Conservation (phyloP, 1,140 invertebrate genomes). For the Penaeus vannamei region DNA sequence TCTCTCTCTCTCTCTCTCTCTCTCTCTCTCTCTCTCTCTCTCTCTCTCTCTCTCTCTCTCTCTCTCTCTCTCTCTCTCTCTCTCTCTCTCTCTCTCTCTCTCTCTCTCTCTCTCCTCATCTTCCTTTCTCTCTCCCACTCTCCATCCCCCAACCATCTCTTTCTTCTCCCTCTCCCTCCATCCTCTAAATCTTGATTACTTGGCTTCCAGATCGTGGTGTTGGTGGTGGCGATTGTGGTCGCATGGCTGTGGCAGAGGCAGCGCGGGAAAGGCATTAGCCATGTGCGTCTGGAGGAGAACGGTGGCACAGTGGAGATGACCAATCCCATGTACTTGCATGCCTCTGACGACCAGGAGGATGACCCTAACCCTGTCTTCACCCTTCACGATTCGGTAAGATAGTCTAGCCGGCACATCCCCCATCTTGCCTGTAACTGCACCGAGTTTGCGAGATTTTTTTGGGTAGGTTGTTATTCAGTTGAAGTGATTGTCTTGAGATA, state of each 20-base stretch:
- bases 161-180: background rate
- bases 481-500: no score
- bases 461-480: no score
- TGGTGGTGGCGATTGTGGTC: slow-evolving; percentile 49
- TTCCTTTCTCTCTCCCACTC: no score
- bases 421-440: slow-evolving; percentile 31
- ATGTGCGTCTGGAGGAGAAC: slow-evolving; percentile 66
- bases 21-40: no score
- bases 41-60: no score
- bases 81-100: no score
- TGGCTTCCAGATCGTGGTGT: slow-evolving; percentile 38
- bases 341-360: slow-evolving; percentile 62
- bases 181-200: background rate
- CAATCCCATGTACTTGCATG: slow-evolving; percentile 68
- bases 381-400: slow-evolving; percentile 67
- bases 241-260: slow-evolving; percentile 60
- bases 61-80: no score
- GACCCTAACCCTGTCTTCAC: slow-evolving; percentile 67
- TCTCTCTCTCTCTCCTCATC: no score
- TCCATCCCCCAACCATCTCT: no score
- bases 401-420: background rate
- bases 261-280: slow-evolving; percentile 60
- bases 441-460: background rate
- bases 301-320: slow-evolving; percentile 67
- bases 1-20: no score